Evolutionary conservation across 2,888 invertebrate genomes (phyloP).

Genomic region (Platerodrilus igneus): DNA sequence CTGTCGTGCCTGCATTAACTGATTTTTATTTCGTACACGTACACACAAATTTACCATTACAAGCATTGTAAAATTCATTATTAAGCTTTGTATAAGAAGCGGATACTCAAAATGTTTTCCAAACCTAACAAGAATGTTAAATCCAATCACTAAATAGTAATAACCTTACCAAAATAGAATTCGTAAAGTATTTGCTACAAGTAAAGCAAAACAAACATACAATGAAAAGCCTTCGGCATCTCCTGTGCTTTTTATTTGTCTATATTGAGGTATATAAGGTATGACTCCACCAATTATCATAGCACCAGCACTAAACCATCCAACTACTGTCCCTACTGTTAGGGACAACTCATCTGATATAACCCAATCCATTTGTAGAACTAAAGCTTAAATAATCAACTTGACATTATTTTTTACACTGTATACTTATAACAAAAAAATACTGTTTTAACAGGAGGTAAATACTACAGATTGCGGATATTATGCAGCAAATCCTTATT

Average conservation of each 20-base stretch:
- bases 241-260: constrained; percentile 83
- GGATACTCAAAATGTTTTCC: constrained; percentile 96
- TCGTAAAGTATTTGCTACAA: constrained; percentile 93
- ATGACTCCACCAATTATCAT: constrained; percentile 95
- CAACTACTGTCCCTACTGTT: constrained; percentile 70
- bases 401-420: no score
- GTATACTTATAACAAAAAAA: no score
- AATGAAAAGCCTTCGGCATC: constrained; percentile 97
- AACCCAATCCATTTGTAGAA: constrained; percentile 66
- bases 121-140: constrained; percentile 65
- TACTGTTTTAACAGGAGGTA: no score
- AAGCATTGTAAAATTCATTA: constrained; percentile 97
- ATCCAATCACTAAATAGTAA: constrained; percentile 6
- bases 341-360: constrained; percentile 70
- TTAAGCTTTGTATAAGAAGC: constrained; percentile 89
- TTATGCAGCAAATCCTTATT: no score
- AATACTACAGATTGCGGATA: no score
- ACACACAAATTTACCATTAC: constrained; percentile 92
- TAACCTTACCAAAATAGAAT: constrained; percentile 92
- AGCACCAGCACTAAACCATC: constrained; percentile 77
- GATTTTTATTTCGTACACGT: constrained; percentile 74
- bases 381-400: constrained; percentile 18
- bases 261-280: constrained; percentile 94
- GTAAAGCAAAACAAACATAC: constrained; percentile 90
- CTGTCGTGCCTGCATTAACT: constrained; percentile 70